Percentiles rank a stretch among this genome's conserved stretches.
Conservation (phyloP, 2,888 invertebrate species). For the Sarcophaga rosellei region DNA sequence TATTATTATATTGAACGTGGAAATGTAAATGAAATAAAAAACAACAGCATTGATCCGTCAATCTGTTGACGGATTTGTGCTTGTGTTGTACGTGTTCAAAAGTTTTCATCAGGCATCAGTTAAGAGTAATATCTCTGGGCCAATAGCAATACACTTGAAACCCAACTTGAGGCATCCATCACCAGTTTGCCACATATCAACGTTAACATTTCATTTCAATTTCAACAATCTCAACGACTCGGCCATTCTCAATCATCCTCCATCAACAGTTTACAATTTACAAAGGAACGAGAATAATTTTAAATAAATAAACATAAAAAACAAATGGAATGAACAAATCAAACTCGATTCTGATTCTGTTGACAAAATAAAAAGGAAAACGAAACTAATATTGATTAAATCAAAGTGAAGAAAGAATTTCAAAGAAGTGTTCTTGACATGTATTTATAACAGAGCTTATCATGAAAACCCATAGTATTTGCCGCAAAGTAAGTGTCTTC, state of each 20-base stretch:
- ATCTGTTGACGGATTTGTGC: neutral
- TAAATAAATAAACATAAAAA: neutral
- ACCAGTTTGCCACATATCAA: neutral
- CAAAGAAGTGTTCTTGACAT: no score
- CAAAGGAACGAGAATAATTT: neutral
- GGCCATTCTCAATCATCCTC: neutral
- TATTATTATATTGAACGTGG: neutral
- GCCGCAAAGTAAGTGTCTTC: neutral
- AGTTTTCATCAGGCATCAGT: neutral
- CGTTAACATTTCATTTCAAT: neutral
- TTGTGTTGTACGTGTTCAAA: neutral
- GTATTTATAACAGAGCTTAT: no score
- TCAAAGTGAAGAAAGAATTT: no score
- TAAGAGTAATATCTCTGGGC: neutral
- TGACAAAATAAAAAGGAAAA: no score
- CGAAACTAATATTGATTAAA: no score
- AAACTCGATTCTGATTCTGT: no score
- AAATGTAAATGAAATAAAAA: neutral
- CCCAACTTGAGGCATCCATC: neutral
- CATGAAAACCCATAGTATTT: no score
- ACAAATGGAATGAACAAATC: neutral
- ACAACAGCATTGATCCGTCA: neutral
- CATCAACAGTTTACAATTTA: neutral
- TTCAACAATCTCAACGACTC: neutral
- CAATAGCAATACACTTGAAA: neutral